A percentile compares a stretch with the other conserved stretches of the same genome.
phyloP scores from a whole-genome alignment of 2,888 invertebrate species.

The Euplagia quadripunctaria region DNA sequence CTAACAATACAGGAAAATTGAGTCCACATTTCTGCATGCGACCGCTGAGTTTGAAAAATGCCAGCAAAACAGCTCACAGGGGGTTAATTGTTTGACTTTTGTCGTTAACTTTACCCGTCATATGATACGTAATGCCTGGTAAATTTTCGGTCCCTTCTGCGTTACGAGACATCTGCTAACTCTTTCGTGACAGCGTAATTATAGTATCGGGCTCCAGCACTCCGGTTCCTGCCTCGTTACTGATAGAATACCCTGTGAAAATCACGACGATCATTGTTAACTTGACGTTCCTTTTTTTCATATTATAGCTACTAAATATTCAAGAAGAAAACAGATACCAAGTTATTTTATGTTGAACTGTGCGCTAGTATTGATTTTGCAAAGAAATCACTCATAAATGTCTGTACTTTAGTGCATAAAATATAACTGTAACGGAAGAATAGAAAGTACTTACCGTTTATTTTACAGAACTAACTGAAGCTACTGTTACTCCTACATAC shows the following conservation, averaged over 20 bases:
- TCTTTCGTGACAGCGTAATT: conserved; percentile 58
- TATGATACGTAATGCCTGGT: conserved; percentile 68
- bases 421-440: neutral
- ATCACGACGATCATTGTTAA: conserved; percentile 63
- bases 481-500: too few species aligned
- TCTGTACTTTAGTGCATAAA: neutral
- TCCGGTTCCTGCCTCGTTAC: conserved; percentile 44
- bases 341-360: too few species aligned
- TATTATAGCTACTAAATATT: conserved; percentile 75
- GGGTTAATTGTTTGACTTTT: conserved; percentile 79
- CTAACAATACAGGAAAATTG: conserved; percentile 56
- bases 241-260: conserved; percentile 57
- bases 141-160: conserved; percentile 54
- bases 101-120: conserved; percentile 70
- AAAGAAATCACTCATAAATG: neutral
- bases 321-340: conserved; percentile 62
- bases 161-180: conserved; percentile 52
- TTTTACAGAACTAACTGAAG: too few species aligned
- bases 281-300: conserved; percentile 64
- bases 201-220: conserved; percentile 53
- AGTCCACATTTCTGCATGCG: conserved; percentile 54
- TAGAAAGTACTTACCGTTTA: too few species aligned
- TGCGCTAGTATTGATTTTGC: too few species aligned
- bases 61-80: conserved; percentile 61
- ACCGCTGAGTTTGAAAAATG: conserved; percentile 64